Evolutionary conservation across 2,113 vertebrate genomes (phyloP), one percentile per base, ranked within the genome.

Genomic region (Eubucco bourcierii): DNA sequence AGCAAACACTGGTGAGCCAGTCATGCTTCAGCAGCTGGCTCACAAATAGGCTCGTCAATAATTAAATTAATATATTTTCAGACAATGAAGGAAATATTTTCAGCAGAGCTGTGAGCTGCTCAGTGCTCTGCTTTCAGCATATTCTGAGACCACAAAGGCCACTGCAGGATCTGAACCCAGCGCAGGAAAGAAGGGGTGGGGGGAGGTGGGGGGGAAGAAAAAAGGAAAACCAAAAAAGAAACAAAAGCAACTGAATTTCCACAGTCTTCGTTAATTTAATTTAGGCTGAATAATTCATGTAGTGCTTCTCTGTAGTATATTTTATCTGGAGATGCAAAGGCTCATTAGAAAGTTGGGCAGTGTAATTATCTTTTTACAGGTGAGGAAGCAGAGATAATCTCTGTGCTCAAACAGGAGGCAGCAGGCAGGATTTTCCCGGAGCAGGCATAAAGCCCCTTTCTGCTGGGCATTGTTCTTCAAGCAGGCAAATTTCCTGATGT

Each of bases 21-120:
- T 94, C 75, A 83, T 10, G 50, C 88, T 87, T 93, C 94, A 90
- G 39, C 59, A 94, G 84, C 74, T 74, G 52, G 74, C 77, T 92
- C 90, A 93, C 78, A 95, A 93, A 88, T 83, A 76, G 65, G 72
- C 86, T 93, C 37, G 37, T 93, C 95, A 95, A 93, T 95, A 96
- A 96, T 97, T 95, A 86, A 94, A 93, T 95, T 96, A 94, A 95
- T 92, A 88, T 86, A 75, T 96, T 92, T 94, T 83, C 90, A 95
- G 93, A 92, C 92, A 88, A 94, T 55, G 88, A 90, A 74, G 92
- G 87, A 90, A 96, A 85, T 90, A 87, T 76, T 92, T 94, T 79
- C 90, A 82, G 71, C 86, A 84, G 75, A 74, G 56, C 74, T 92
- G 84, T 79, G 86, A 93, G 56, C 58, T 80, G 63, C 44, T 46